Evolutionary conservation across 2,113 vertebrate species (phyloP).

Genomic region (Ageneiosus marmoratus): DNA sequence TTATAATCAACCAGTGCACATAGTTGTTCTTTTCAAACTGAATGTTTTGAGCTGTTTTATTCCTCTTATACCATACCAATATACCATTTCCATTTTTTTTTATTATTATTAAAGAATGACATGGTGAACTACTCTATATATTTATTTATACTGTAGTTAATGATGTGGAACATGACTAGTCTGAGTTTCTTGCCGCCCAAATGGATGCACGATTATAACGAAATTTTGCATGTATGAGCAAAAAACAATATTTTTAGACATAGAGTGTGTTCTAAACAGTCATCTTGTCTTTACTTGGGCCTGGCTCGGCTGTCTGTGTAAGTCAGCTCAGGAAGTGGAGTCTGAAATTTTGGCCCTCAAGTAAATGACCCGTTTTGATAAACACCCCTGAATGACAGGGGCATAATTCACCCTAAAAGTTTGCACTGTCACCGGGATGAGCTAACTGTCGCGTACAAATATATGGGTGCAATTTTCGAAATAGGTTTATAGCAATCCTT

Average conservation of each 20-base stretch:
- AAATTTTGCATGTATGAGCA: not conserved
- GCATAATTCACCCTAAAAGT: conserved; percentile 78
- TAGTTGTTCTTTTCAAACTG: not conserved
- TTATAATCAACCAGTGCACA: not conserved
- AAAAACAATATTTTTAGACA: not conserved
- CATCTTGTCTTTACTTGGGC: not conserved
- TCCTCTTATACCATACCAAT: not conserved
- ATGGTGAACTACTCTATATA: too few relatives aligned
- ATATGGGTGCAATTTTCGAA: conserved; percentile 79
- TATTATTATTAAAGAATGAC: not conserved
- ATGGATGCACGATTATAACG: not conserved
- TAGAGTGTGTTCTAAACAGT: not conserved
- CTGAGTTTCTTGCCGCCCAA: not conserved
- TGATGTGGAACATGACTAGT: not conserved
- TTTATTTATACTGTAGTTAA: too few relatives aligned
- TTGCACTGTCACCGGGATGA: conserved; percentile 74
- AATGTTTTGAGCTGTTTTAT: not conserved
- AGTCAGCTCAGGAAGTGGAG: conserved; percentile 51
- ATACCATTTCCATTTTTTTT: not conserved
- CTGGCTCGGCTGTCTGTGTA: conserved; percentile 26
- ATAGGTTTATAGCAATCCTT: conserved; percentile 81
- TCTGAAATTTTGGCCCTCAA: conserved; percentile 65
- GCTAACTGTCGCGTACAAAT: conserved; percentile 73
- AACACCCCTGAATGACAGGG: conserved; percentile 71
- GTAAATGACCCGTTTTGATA: conserved; percentile 76